phyloP scores from a whole-genome alignment of 2,888 invertebrate species.

The Diaperis boleti region DNA sequence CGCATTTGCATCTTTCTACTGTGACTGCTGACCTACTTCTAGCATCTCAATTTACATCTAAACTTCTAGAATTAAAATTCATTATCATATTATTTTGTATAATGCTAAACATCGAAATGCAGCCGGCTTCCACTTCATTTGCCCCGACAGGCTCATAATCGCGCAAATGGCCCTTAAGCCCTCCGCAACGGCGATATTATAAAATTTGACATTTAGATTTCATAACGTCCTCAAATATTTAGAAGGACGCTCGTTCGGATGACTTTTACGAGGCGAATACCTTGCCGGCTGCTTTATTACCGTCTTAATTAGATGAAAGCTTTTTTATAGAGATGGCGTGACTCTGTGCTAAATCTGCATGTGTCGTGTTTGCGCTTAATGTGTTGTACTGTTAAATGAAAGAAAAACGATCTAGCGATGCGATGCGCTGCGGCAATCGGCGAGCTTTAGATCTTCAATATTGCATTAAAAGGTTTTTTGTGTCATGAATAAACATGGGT shows the following conservation, averaged over 20 bases:
- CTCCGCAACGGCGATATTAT: constrained; percentile 18
- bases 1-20: too few relatives aligned
- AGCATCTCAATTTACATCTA: too few relatives aligned
- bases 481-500: constrained; percentile 20
- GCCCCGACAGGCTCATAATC: constrained; percentile 10
- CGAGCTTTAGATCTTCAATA: too few relatives aligned
- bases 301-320: constrained; percentile 32
- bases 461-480: constrained; percentile 20
- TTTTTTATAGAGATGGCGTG: constrained; percentile 31
- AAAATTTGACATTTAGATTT: constrained; percentile 32
- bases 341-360: constrained; percentile 14
- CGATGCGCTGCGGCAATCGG: not conserved
- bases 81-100: too few relatives aligned
- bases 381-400: too few relatives aligned
- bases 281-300: constrained; percentile 16
- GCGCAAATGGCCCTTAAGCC: constrained; percentile 17
- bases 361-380: not conserved
- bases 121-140: too few relatives aligned
- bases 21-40: too few relatives aligned
- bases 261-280: constrained; percentile 27
- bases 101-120: too few relatives aligned
- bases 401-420: not conserved
- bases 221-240: constrained; percentile 31
- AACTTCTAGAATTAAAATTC: too few relatives aligned
- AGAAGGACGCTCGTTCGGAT: constrained; percentile 17